Base-by-base conservation (phyloP, 1,140 invertebrate species). In the Tetranychus cinnabarinus region DNA sequence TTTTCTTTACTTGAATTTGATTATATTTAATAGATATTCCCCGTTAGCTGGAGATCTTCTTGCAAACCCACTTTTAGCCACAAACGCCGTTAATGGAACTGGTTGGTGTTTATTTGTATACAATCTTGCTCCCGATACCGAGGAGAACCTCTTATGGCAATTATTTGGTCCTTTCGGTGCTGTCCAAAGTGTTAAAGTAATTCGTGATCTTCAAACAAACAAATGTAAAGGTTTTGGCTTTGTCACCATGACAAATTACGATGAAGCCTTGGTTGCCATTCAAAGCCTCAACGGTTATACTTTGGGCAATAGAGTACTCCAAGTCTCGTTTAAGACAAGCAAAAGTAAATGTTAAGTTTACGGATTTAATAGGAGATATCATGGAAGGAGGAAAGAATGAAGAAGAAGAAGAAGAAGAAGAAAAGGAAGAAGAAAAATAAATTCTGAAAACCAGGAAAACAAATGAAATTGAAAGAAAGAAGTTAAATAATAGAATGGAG, bases 161-260 rank as follows among this genome's bases (percentile, higher is more conserved):
- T 77, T 98, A 65, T 98, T 98, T 76, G 95, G 92, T 3, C 95
- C 93, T 4, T 98, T 97, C 73, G 95, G 95, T 61, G 93, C 93
- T 63, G 93, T 98, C 61, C 90, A 97, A 74, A 91, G 86, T 70
- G 93, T 97, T 39, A 97, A 97, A 78, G 86, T 93, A 58, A 95
- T 97, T 69, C 82, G 92, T 63, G 93, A 97, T 76, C 80, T 91
- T 69, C 87, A 95, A 74, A 95, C 92, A 63, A 92, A 95, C 77
- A 97, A 97, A 76, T 97, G 95, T 80, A 97, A 97, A 76, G 95
- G 95, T 67, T 97, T 96, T 73, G 95, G 91, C n/a, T 97, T 97
- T 75, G 92, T 99, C 62, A 97, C 91, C 60, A 98, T 98, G 95
- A 96, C 90, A 68, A 96, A 97, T 75, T 97, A 97, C 76, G 92